These are phyloP conservation scores for Autographa pulchrina DNA, from an alignment of 2,888 invertebrate genomes.

Conservation along the genomic window DNA sequence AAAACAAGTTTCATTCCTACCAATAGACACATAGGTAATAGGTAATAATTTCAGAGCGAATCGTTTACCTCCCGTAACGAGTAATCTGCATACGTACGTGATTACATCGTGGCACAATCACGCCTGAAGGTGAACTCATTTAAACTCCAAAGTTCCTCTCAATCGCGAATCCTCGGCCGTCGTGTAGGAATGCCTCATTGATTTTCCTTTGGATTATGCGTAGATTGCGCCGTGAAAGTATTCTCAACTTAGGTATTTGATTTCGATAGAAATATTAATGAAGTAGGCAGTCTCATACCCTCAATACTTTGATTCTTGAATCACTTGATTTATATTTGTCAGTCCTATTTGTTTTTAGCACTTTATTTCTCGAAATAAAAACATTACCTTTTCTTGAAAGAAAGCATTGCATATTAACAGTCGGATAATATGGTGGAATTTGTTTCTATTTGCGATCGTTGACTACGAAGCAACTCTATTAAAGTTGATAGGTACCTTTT, in stretches of 20 bases:
- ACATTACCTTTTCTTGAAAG: too few relatives aligned
- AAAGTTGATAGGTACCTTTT: conserved; percentile 50
- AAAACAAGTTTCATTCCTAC: background rate
- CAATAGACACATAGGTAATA: background rate
- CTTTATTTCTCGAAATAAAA: conserved; percentile 2
- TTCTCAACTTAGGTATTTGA: conserved; percentile 78
- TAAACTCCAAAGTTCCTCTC: conserved; percentile 73
- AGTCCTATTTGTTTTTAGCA: conserved; percentile 13
- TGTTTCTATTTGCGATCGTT: conserved; percentile 38
- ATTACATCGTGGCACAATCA: conserved; percentile 63
- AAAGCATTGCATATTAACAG: background rate
- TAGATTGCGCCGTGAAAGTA: conserved; percentile 79
- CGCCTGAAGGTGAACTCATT: conserved; percentile 72
- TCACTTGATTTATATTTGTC: conserved; percentile 30
- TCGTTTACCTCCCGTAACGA: conserved; percentile 11
- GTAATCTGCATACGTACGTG: conserved; percentile 47
- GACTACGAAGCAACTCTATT: conserved; percentile 48
- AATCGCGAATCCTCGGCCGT: conserved; percentile 69
- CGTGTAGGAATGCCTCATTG: conserved; percentile 82
- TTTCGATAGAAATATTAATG: conserved; percentile 80
- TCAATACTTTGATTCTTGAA: conserved; percentile 9
- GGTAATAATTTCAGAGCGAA: conserved; percentile 11
- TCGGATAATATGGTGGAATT: conserved; percentile 23
- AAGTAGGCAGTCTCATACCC: conserved; percentile 63
- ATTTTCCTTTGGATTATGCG: conserved; percentile 78